These are phyloP conservation scores for Tupaia tana DNA, from an alignment of 2,113 vertebrate species.

Conservation along the genomic window DNA sequence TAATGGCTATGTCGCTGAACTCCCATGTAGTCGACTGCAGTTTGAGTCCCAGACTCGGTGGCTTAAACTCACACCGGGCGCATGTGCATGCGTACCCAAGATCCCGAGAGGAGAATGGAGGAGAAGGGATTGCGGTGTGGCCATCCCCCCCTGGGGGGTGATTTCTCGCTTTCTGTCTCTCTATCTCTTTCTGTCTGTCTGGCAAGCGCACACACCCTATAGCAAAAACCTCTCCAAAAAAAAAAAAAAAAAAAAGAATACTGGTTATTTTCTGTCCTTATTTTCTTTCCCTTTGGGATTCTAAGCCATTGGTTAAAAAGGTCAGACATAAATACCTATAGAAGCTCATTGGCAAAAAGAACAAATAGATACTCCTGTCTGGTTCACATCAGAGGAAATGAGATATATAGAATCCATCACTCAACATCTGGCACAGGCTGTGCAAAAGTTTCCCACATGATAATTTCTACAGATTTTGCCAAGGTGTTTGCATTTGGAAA, in stretches of 20 bases:
- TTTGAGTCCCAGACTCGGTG: no score
- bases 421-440: not conserved
- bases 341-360: not conserved
- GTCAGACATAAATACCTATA: not conserved
- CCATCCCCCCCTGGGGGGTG: no score
- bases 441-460: slow-evolving; percentile 5
- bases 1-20: no score
- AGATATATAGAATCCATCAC: slow-evolving; percentile 11
- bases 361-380: not conserved
- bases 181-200: no score
- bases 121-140: no score
- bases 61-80: no score
- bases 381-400: not conserved
- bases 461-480: not conserved
- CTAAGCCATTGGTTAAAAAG: not conserved
- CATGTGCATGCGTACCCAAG: no score
- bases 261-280: not conserved
- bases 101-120: no score
- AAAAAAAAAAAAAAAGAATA: not conserved
- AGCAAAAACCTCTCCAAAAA: no score
- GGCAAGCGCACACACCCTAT: no score
- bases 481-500: slow-evolving; percentile 44
- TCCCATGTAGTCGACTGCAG: no score
- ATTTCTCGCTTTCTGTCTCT: no score
- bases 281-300: not conserved